Conservation (phyloP, 2,113 vertebrate species). For the Thryonomys swinderianus region DNA sequence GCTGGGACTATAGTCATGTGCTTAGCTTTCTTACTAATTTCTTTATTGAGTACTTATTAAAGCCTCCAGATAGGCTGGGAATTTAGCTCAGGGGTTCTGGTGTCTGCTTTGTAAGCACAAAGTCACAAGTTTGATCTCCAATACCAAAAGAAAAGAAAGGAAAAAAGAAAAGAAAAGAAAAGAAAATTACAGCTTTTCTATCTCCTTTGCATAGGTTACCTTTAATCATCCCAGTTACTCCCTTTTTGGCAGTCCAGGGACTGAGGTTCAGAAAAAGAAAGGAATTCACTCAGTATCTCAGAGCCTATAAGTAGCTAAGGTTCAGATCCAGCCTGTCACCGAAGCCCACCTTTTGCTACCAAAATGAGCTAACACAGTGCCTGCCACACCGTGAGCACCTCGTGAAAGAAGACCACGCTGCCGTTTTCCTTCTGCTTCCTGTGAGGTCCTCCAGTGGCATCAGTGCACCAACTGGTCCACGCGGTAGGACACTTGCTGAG, state of each 20-base stretch:
- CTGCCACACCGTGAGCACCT: not conserved
- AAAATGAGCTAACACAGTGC: not conserved
- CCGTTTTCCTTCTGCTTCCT: not conserved
- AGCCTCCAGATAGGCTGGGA: no score
- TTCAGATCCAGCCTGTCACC: not conserved
- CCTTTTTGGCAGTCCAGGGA: not conserved
- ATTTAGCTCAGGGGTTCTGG: no score
- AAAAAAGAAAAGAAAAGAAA: no score
- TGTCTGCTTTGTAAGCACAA: no score
- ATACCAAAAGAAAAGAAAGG: no score
- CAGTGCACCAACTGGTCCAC: not conserved
- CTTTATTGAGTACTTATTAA: not conserved
- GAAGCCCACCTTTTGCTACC: slow-evolving; percentile 5
- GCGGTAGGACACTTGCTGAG: not conserved
- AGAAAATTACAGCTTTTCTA: not conserved
- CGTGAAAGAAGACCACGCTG: not conserved
- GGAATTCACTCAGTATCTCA: not conserved
- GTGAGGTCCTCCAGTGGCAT: not conserved
- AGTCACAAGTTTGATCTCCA: no score
- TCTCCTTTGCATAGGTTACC: not conserved
- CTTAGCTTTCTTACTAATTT: not conserved
- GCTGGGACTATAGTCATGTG: not conserved
- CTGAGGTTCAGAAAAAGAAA: not conserved
- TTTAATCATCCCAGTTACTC: not conserved
- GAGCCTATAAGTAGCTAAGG: not conserved